Evolutionary conservation across 2,797 vertebrate genomes (phyloP).

Genomic region (Chrysocyon brachyurus): DNA sequence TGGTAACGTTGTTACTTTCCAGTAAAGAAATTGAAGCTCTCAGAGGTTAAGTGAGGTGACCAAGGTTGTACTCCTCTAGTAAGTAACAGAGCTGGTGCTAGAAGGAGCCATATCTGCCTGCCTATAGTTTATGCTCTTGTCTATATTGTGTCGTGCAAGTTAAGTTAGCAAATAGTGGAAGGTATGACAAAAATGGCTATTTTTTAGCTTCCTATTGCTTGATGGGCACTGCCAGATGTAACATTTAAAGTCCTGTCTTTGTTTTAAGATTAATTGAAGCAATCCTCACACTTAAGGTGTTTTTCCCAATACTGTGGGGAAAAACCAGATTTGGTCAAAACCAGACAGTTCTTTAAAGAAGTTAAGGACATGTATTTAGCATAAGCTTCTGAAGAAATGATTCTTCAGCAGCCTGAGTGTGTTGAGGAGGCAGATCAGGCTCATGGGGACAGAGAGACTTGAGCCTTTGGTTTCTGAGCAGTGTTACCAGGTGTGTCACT

Average conservation of each 20-base stretch:
- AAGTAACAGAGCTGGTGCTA: background rate
- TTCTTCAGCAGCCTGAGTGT: background rate
- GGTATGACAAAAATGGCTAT: background rate
- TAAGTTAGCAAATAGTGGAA: background rate
- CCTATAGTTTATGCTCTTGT: slow-evolving; percentile 12
- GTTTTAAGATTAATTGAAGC: background rate
- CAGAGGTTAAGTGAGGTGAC: background rate
- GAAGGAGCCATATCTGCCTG: background rate
- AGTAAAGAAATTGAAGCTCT: background rate
- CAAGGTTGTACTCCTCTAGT: background rate
- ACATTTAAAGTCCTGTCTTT: background rate
- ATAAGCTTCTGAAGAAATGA: background rate
- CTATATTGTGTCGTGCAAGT: background rate
- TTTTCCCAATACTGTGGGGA: background rate
- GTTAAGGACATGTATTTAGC: background rate
- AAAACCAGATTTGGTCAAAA: slow-evolving; percentile 18
- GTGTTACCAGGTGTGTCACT: background rate
- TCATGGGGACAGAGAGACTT: background rate
- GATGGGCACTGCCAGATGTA: background rate
- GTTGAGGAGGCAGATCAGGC: background rate
- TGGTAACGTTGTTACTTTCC: background rate
- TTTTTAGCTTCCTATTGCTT: background rate
- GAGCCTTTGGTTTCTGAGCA: background rate
- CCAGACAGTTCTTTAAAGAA: background rate
- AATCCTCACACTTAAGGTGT: background rate